Conservation (phyloP, 2,113 vertebrate genomes). For the Macrotis lagotis region DNA sequence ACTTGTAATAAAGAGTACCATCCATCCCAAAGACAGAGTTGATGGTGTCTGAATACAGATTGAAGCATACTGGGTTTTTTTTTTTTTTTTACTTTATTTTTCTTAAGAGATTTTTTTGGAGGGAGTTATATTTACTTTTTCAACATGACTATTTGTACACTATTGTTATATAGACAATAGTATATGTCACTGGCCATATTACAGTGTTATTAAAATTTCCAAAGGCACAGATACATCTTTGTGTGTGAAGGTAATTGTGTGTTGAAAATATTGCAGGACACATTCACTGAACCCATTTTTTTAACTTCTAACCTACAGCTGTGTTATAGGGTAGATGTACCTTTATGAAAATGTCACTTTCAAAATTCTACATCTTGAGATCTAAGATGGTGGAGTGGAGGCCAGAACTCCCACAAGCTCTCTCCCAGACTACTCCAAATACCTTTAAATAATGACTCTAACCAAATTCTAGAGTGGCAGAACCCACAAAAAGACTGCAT, state of each 20-base stretch:
- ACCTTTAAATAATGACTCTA: no score
- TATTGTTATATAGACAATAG: neutral
- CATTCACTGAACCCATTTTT: neutral
- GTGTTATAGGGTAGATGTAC: neutral
- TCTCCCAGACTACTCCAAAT: no score
- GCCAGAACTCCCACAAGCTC: no score
- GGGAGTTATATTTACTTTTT: neutral
- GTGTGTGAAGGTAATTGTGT: neutral
- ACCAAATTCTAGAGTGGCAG: no score
- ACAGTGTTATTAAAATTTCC: neutral
- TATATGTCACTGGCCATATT: neutral
- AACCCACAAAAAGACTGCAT: no score
- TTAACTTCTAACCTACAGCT: conserved; percentile 39
- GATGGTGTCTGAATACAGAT: no score
- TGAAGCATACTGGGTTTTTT: no score
- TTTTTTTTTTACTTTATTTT: no score
- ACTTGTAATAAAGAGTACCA: no score
- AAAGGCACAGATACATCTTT: conserved; percentile 1
- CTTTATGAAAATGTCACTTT: neutral
- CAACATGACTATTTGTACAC: neutral
- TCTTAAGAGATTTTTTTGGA: no score
- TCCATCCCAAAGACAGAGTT: no score
- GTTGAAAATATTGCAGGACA: neutral
- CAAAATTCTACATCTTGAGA: neutral
- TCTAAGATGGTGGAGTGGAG: no score